Evolutionary conservation across 2,888 invertebrate genomes (phyloP), one percentile per base, ranked within the genome.

Genomic region (Cabera pusaria): DNA sequence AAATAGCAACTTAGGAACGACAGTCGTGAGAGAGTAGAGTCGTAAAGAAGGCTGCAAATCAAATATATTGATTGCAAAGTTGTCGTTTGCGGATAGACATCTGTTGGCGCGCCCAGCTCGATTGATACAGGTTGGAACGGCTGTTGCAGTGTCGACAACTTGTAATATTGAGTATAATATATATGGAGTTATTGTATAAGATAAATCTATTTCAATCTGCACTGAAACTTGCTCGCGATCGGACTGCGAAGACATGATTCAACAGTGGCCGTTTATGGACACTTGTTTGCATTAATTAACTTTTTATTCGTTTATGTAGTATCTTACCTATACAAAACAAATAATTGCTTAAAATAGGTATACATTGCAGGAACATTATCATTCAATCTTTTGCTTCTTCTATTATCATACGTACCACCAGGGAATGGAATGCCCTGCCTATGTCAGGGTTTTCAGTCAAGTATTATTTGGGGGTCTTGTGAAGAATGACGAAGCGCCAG

Each of bases 1-100:
- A 51, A 47, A 49, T 41, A 33, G 32, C 41, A 37, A 40, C 37
- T 43, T 34, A 21, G 29, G 24, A 47, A 43, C 44, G 44, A 38
- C 39, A 25, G 27, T 49, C 37, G 43, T 45, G 46, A 43, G 41
- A 42, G 42, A 44, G 44, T 33, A 44, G 31, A 41, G 36, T 44
- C 45, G 48, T 50, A 48, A 52, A 49, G 48, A 44, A 50, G 43
- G 48, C 42, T 44, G 50, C 50, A 53, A 53, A 49, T 51, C 51
- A 53, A 53, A 50, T 52, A 48, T 42, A 52, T 49, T 52, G 45
- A 52, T 52, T 41, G 45, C 44, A 43, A 31, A 42, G 29, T 44
- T 50, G 50, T 52, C 47, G 52, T 52, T 50, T 44, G 50, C 48
- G 36, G 37, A 41, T 36, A 44, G 50, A 48, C 52, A 50, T 50